Percentiles rank a stretch among this genome's conserved stretches.
Conservation (phyloP, 1,140 invertebrate species). For the Plectus sambesii region DNA sequence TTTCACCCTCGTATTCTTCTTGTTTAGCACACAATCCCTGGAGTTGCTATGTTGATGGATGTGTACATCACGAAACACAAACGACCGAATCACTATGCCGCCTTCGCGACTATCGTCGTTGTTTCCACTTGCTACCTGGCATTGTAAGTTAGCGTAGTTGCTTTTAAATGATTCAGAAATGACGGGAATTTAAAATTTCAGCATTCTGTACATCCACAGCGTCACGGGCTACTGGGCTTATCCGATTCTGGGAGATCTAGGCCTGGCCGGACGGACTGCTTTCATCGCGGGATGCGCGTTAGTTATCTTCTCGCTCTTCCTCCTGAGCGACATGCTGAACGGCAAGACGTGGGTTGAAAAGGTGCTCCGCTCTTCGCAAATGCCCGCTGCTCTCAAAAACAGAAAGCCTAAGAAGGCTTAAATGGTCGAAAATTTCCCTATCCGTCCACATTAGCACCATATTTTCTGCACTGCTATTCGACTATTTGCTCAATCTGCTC, state of each 20-base stretch:
- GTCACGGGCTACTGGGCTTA: constrained; percentile 43
- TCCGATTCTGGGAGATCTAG: constrained; percentile 43
- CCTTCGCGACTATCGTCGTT: constrained; percentile 16
- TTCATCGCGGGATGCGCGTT: constrained; percentile 34
- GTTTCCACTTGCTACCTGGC: constrained; percentile 24
- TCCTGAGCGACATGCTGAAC: no score
- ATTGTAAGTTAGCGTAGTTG: constrained; percentile 21
- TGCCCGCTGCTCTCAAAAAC: no score
- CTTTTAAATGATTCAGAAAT: no score
- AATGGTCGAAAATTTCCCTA: no score
- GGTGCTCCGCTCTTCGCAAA: no score
- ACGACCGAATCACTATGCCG: constrained; percentile 4
- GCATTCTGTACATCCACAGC: constrained; percentile 28
- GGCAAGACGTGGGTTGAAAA: no score
- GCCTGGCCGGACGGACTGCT: constrained; percentile 28
- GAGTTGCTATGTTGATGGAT: constrained; percentile 23
- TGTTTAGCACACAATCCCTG: constrained; percentile 28
- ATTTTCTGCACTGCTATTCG: no score
- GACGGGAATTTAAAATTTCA: constrained; percentile 26
- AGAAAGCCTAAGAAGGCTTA: no score
- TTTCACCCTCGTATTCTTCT: no score
- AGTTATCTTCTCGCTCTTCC: no score
- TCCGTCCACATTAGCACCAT: no score
- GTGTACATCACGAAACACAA: constrained; percentile 18
- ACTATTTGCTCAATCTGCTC: no score